Percentiles rank a stretch among this genome's conserved stretches.
phyloP scores from a whole-genome alignment of 2,888 invertebrate genomes.

The Acrobasis repandana region DNA sequence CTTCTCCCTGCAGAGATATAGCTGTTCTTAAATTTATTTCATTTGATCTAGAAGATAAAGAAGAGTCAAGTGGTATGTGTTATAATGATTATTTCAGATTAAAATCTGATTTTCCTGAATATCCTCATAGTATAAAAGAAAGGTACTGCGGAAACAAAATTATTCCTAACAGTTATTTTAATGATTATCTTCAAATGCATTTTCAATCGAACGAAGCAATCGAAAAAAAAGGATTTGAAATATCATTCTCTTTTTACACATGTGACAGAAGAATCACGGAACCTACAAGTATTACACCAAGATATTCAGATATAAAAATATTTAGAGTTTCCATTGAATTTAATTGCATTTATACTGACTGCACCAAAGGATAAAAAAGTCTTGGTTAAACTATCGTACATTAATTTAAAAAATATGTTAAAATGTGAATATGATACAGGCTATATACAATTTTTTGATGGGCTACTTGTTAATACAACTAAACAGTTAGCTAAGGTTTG shows the following conservation, averaged over 20 bases:
- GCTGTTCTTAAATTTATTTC: too few relatives aligned
- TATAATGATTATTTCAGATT: too few relatives aligned
- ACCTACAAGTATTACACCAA: neutral
- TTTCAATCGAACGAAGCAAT: too few relatives aligned
- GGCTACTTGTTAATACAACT: neutral
- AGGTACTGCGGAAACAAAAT: too few relatives aligned
- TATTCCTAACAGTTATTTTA: too few relatives aligned
- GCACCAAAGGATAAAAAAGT: neutral
- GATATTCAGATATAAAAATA: neutral
- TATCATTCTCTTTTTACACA: neutral
- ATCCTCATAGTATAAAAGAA: too few relatives aligned
- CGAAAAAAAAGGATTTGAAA: too few relatives aligned
- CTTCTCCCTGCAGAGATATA: too few relatives aligned
- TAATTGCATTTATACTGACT: neutral
- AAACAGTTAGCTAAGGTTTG: neutral
- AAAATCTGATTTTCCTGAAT: too few relatives aligned
- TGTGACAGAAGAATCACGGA: neutral
- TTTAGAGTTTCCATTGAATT: neutral
- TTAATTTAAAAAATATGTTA: neutral
- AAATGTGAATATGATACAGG: neutral
- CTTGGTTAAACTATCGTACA: neutral
- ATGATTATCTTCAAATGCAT: too few relatives aligned
- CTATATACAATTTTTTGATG: neutral
- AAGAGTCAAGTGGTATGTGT: too few relatives aligned
- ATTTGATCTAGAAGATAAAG: too few relatives aligned